Evolutionary conservation across 1,140 invertebrate genomes (phyloP), one percentile per base, ranked within the genome.

Genomic region (Micrasema longulum): DNA sequence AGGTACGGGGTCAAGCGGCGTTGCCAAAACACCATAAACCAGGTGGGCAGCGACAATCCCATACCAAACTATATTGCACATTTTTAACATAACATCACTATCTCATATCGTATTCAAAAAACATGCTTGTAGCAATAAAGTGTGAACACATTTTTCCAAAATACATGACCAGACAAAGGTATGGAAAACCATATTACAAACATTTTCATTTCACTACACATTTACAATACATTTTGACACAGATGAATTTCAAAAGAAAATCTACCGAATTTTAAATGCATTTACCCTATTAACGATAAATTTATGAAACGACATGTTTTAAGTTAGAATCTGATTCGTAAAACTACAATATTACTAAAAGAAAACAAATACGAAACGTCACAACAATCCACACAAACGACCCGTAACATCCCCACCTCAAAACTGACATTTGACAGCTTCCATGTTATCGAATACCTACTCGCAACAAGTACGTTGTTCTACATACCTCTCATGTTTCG

Each of bases 371-470:
- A 70, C 53, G 60, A 70, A 36, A 63, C 57, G 68, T 70, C 60
- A 70, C 43, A 63, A 64, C 68, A 64, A 43, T 52, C 26, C 53
- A 16, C 70, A 62, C 62, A 14, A 43, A 57, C 63, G 16, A 20
- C 23, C 43, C 64, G 26, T 18, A 57, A 43, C 64, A 52, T 68
- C 22, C 65, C 52, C 55, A 36, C 72, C 63, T 60, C 71, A 47
- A 43, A 48, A 72, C 71, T 73, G 71, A 73, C 71, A 53, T 73
- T 73, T 73, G 71, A 73, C 71, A 73, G 71, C 67, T 64, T 64
- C 23, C 60, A 64, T 64, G 22, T 47, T 64, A 45, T 64, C 60
- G 41, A 48, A 64, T 48, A 31, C 26, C 26, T 31, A 31, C 26
- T 31, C 26, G 26, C 26, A 31, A 31, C 26, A 31, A 31, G 2